Evolutionary conservation across 1,140 invertebrate genomes (phyloP).

Genomic region (Papilio machaon): DNA sequence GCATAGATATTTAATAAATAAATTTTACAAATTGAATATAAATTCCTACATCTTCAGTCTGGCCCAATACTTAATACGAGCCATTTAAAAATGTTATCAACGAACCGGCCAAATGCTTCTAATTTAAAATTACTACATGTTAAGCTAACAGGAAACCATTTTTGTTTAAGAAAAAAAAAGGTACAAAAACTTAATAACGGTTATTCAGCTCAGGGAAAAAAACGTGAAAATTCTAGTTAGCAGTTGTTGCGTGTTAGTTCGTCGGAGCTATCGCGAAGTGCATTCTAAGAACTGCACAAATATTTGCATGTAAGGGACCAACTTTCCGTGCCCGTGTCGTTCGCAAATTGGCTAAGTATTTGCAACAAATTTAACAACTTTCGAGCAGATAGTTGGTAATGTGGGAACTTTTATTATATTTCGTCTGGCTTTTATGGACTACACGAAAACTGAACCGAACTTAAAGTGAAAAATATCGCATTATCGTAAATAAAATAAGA

Average conservation of each 20-base stretch:
- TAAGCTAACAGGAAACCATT: conserved; percentile 16
- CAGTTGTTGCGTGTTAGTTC: conserved; percentile 46
- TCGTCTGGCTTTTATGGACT: not conserved
- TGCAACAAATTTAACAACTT: conserved; percentile 40
- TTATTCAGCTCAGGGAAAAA: conserved; percentile 40
- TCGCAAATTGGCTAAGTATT: conserved; percentile 48
- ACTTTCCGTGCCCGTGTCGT: conserved; percentile 42
- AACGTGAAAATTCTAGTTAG: conserved; percentile 45
- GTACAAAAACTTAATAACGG: conserved; percentile 30
- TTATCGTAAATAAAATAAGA: no score
- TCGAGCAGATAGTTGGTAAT: conserved; percentile 35
- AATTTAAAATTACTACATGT: conserved; percentile 6
- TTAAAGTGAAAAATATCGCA: no score
- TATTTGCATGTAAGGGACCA: conserved; percentile 48
- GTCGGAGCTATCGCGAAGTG: conserved; percentile 47
- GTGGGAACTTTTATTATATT: conserved; percentile 21
- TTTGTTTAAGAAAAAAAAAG: not conserved
- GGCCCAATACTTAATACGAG: not conserved
- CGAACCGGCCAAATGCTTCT: not conserved
- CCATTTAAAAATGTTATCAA: not conserved
- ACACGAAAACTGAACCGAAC: not conserved
- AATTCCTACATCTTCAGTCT: not conserved
- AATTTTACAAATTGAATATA: no score
- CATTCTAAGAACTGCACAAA: conserved; percentile 51
- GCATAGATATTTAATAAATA: no score